Evolutionary conservation across 1,140 invertebrate genomes (phyloP).

Genomic region (Neodiprion lecontei): DNA sequence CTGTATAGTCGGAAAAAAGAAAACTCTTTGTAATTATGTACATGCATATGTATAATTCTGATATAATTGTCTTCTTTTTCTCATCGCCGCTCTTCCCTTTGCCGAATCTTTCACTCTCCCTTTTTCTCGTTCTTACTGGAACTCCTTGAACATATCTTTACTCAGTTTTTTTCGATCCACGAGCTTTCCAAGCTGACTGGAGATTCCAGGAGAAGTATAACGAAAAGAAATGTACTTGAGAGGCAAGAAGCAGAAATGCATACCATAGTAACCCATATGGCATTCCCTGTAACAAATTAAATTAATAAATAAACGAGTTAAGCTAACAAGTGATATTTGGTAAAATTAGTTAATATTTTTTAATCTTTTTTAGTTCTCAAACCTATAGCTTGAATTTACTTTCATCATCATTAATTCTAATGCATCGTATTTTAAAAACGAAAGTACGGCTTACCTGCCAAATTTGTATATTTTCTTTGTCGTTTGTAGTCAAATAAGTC

Average conservation of each 20-base stretch:
- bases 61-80: neutral
- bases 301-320: conserved; percentile 30
- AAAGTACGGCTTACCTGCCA: conserved; percentile 74
- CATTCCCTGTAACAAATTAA: conserved; percentile 73
- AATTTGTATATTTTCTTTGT: conserved; percentile 71
- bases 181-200: conserved; percentile 83
- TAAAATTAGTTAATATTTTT: neutral
- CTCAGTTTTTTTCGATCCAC: conserved; percentile 67
- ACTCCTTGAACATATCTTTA: conserved; percentile 35
- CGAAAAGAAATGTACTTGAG: conserved; percentile 92
- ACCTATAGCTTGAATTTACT: conserved; percentile 14
- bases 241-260: conserved; percentile 85
- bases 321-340: conserved; percentile 8
- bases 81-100: neutral
- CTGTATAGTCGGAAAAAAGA: neutral
- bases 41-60: neutral
- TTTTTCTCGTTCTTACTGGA: neutral
- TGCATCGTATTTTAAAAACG: conserved; percentile 5
- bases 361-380: conserved; percentile 5
- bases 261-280: conserved; percentile 95
- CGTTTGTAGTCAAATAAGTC: conserved; percentile 76
- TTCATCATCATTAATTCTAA: conserved; percentile 11
- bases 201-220: conserved; percentile 89
- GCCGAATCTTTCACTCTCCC: neutral
- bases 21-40: neutral